These are phyloP conservation scores for Amazona guildingii DNA, from an alignment of 2,113 vertebrate species.

Conservation along the genomic window DNA sequence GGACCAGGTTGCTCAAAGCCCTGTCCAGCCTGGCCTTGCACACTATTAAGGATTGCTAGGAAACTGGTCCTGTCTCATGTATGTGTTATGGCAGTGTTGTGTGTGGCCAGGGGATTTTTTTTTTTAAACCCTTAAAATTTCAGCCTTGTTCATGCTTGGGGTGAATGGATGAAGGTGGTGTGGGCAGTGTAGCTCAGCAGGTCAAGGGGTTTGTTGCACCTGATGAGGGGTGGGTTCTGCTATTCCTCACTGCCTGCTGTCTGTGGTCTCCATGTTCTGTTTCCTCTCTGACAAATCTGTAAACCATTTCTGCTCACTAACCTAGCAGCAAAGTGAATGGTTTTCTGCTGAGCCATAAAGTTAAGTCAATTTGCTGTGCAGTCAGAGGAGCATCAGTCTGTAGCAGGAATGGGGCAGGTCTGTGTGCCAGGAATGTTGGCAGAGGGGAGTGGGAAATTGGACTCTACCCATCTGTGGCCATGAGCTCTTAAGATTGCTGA, in stretches of 20 bases:
- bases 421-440: neutral
- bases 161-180: neutral
- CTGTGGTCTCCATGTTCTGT: rapidly evolving
- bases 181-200: neutral
- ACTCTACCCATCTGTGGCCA: neutral
- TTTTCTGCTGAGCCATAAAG: neutral
- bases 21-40: neutral
- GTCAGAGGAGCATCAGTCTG: neutral
- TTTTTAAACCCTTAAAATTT: neutral
- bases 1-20: neutral
- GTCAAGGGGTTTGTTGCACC: neutral
- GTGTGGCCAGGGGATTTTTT: too few relatives aligned
- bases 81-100: neutral
- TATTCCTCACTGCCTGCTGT: neutral
- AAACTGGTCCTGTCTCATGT: neutral
- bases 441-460: neutral
- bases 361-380: neutral
- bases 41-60: neutral
- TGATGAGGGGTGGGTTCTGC: neutral
- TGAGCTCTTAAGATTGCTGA: neutral
- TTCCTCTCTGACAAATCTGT: neutral
- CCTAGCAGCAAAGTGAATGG: neutral
- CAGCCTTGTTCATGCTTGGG: neutral
- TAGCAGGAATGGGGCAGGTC: neutral
- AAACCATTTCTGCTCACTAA: neutral